Conservation (phyloP, 2,113 vertebrate species). For the Nipponia nippon region DNA sequence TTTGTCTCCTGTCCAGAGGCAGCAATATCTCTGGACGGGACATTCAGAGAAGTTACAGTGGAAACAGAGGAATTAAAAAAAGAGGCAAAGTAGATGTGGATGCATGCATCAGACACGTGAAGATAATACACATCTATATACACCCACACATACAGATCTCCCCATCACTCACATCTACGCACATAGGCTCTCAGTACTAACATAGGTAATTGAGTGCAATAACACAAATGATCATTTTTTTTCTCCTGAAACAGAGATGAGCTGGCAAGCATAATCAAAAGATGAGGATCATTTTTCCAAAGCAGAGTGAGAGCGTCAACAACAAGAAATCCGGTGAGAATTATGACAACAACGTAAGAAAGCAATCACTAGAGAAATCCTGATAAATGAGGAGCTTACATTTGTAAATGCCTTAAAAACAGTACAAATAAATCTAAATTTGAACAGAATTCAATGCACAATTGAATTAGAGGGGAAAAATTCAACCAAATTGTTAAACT, state of each 20-base stretch:
- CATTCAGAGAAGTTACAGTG: background rate
- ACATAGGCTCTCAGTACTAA: background rate
- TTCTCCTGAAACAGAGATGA: conserved; percentile 29
- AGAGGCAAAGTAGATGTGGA: background rate
- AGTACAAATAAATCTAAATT: background rate
- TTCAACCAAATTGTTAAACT: background rate
- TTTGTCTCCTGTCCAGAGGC: background rate
- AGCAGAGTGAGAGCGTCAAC: background rate
- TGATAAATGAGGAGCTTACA: background rate
- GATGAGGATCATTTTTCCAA: background rate
- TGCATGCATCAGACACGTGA: background rate
- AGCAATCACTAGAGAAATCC: background rate
- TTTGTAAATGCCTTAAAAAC: background rate
- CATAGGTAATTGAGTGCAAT: background rate
- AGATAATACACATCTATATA: background rate
- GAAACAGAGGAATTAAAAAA: background rate
- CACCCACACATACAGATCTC: background rate
- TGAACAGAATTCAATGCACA: background rate
- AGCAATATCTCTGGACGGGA: no score
- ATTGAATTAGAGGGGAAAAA: background rate
- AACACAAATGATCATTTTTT: background rate
- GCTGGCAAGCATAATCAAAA: conserved; percentile 10
- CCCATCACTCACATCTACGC: background rate
- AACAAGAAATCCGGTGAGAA: background rate
- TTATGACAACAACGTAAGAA: conserved; percentile 14